Evolutionary conservation across 2,797 vertebrate species (phyloP), one percentile per base, ranked within the genome.

Genomic region (Acipenser oxyrinchus): DNA sequence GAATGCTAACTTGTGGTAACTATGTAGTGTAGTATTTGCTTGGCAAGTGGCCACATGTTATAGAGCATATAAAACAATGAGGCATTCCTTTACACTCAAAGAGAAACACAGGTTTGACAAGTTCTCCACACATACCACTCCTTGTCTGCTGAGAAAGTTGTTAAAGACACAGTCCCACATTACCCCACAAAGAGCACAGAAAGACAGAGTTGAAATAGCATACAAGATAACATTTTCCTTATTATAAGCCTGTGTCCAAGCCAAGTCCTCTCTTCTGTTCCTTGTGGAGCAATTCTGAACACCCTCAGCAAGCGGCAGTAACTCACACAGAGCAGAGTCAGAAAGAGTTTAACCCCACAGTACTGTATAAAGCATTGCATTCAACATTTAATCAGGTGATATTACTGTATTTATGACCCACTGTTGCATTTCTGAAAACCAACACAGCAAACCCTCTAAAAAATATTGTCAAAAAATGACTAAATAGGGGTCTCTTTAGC

Each of bases 41-140:
- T 82, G 85, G 88, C 89, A 84, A 78, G 86, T 75, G 80, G 89
- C 88, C 88, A 88, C 84, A 79, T 80, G 84, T 66, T 76, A 76
- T 77, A 71, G 71, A 80, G 78, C 23, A 37, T 74, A 75, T 81
- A 82, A 88, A 90, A 91, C 86, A 91, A 90, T 89, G 84, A 79
- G 53, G 83, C 79, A 84, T 90, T 89, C 83, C 91, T 88, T 59
- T 66, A 37, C 51, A 59, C 62, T 18, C 51, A 48, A 10, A 11
- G 18, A 37, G 23, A 37, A 48, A 37, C 57, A 68, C 69, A 57
- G 64, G 67, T 73, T 64, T 64, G 66, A 70, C 66, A 55, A 52
- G 69, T 66, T 67, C 60, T 63, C 37, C 51, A 13, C 60, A 23
- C 18, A 49, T 13, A 57, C 65, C 65, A 49, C 65, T 59, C 60